Evolutionary conservation across 2,797 vertebrate genomes (phyloP), one percentile per base, ranked within the genome.

Genomic region (Pagetopsis macropterus): DNA sequence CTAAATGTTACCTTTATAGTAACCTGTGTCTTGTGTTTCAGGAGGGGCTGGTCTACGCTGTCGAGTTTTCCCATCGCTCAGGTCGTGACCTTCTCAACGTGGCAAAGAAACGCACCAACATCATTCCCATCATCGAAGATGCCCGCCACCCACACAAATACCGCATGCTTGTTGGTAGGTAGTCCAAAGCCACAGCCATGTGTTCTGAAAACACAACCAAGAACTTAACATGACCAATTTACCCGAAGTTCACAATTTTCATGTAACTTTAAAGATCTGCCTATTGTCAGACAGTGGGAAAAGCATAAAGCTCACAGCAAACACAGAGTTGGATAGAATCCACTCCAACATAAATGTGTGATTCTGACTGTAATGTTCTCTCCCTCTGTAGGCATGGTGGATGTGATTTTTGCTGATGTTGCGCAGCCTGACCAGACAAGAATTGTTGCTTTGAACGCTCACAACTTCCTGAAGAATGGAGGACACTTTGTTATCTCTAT

Each of bases 401-500:
- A 98, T n/a, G 97, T 98, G 5, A 96, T 98, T 64, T 98, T 98
- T 63, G 97, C 96, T 0, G 97, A 98, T 1, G 97, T 98, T 15
- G 97, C 97, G 21, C 97, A 98, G 86, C 97, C 97, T 1, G 97
- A 98, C 91, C 97, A 98, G 92, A 96, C 96, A 0, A 95, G 97
- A 76, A 98, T 98, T 3, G 97, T 98, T 0, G 97, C 97, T 45
- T 87, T 98, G 46, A 98, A 98, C 19, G 97, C 97, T 10, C 97
- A 98, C 82, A 96, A 97, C 78, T 98, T 98, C 85, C 91, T 98
- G 59, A 97, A 95, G 83, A 97, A 97, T 0, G 96, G 96, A 2
- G 97, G 97, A 66, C 97, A 98, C 76, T 98, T 98, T 76, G 95
- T 98, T 9, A 98, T 98, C 78, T 98, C 97, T 16, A 98, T 98